Base-by-base conservation (phyloP, 2,888 invertebrate species). In the Oligia fasciuncula region DNA sequence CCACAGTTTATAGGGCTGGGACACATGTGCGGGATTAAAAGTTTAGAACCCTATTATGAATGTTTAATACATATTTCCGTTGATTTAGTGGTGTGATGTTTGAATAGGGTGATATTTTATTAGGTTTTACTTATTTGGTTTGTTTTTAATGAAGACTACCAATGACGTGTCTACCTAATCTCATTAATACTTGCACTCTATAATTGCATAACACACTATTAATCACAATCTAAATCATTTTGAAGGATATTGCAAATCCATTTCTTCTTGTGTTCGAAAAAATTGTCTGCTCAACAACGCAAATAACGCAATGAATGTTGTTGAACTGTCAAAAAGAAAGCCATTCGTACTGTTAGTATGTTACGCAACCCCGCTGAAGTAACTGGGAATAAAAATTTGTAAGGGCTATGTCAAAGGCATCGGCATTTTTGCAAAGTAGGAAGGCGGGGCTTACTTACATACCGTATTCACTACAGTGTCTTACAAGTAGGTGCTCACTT, bases 1-100 rank as follows among this genome's bases (percentile, higher is more conserved):
- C 40, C 84, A 84, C 65, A 60, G 40, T 72, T 60, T 65, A 49
- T 69, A 54, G 19, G 35, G 63, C 6, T 65, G 68, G 65, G 57
- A 76, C 72, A 79, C 62, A 79, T 84, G 71, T 72, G 65, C 35
- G 35, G 73, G 73, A 73, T 71, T 84, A 69, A 23, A 54, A 40
- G 40, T 62, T 84, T 72, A 72, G n/a, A 70, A 66, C 46, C 54
- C 65, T 46, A 65, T 63, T 85, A 72, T 17, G 19, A 63, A 83
- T 65, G 49, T 66, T 84, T 54, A 54, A 75, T 73, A 46, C 46
- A 46, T 46, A 69, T 72, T 79, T 79, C 75, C 75, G 54, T 73
- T 72, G 73, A 73, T 67, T 77, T 49, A 75, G 19, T 67, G 49
- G 54, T 70, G 40, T 49, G 23, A 51, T 68, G 11, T 62, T 72